A percentile compares a stretch with the other conserved stretches of the same genome.
These are phyloP conservation scores for Drosophila funebris DNA, from an alignment of 1,140 invertebrate species.

Conservation along the genomic window DNA sequence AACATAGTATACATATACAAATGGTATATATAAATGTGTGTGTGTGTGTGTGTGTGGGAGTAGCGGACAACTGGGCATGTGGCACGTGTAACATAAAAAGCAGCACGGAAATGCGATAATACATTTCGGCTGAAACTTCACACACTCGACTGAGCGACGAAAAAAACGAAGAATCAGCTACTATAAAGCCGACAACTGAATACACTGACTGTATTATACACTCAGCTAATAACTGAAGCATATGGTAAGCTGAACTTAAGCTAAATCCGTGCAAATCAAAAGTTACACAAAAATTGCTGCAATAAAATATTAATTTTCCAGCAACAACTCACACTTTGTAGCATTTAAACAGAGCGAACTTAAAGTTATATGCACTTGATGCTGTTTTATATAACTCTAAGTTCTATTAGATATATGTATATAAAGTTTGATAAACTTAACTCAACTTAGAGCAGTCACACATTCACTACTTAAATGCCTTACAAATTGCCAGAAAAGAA, in stretches of 20 bases:
- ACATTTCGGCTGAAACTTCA: constrained; percentile 31
- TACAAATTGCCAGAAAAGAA: background rate
- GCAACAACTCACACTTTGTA: too few relatives aligned
- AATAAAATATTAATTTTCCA: too few relatives aligned
- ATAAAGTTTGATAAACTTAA: too few relatives aligned
- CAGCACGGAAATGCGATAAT: constrained; percentile 49
- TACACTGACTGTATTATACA: background rate
- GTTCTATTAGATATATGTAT: too few relatives aligned
- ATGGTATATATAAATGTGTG: constrained; percentile 1
- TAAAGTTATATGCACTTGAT: too few relatives aligned
- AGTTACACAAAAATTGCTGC: background rate
- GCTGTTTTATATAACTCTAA: too few relatives aligned
- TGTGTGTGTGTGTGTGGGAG: constrained; percentile 1
- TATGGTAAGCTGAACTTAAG: background rate
- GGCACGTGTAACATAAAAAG: constrained; percentile 64
- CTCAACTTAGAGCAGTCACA: too few relatives aligned
- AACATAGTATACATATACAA: background rate
- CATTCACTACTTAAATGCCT: background rate
- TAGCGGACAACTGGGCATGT: constrained; percentile 1
- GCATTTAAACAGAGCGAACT: too few relatives aligned
- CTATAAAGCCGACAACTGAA: background rate
- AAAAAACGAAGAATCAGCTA: background rate
- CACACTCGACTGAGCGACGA: constrained; percentile 43
- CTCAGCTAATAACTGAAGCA: background rate
- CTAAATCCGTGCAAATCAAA: background rate